Percentiles rank a stretch among this genome's conserved stretches.
Conservation (phyloP, 2,888 invertebrate species). For the Sinohyriopsis cumingii region DNA sequence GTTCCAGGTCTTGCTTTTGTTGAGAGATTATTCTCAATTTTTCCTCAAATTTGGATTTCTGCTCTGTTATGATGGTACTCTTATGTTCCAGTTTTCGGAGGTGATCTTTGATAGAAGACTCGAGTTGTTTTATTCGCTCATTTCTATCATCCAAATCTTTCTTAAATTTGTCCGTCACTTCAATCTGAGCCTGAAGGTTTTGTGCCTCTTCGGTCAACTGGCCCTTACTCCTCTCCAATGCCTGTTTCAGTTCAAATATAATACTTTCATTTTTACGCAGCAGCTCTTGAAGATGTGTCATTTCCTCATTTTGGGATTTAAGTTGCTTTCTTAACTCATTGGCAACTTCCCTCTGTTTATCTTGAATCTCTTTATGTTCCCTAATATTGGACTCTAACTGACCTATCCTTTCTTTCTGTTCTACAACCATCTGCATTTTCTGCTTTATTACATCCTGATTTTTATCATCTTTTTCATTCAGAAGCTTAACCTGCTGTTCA, state of each 20-base stretch:
- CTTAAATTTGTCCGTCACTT: constrained; percentile 7
- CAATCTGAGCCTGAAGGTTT: constrained; percentile 10
- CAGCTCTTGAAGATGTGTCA: not conserved
- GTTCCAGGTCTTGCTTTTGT: constrained; percentile 24
- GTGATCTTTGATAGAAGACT: not conserved
- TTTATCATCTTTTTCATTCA: no score
- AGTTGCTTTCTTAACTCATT: no score
- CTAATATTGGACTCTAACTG: no score
- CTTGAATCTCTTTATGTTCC: no score
- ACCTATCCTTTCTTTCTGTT: no score
- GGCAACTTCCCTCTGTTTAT: no score
- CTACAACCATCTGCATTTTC: no score
- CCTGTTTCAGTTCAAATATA: constrained; percentile 11
- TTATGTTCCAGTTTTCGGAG: no score
- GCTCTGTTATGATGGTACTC: constrained; percentile 21
- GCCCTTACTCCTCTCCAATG: constrained; percentile 18
- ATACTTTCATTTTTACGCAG: not conserved
- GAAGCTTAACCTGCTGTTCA: no score
- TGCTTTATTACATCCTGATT: no score
- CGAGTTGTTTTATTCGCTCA: constrained; percentile 9
- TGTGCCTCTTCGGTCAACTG: constrained; percentile 18
- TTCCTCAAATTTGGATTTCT: constrained; percentile 26
- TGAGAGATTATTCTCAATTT: constrained; percentile 23
- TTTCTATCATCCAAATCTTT: constrained; percentile 10
- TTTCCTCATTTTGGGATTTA: not conserved